Conservation (phyloP, 2,113 vertebrate species). For the Taurulus bubalis region DNA sequence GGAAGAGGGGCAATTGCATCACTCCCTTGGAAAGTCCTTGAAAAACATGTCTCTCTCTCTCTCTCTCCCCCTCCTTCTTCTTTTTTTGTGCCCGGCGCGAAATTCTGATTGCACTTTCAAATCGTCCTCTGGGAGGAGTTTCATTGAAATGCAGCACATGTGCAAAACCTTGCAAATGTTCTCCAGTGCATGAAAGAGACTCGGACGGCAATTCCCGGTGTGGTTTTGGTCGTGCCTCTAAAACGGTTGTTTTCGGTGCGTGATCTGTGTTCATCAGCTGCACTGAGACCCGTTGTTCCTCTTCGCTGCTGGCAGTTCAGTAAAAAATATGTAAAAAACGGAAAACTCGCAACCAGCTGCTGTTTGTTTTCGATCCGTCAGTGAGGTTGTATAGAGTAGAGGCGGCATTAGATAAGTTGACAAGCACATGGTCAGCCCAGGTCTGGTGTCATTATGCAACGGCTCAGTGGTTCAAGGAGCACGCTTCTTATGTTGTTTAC, state of each 20-base stretch:
- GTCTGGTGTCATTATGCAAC: slow-evolving; percentile 54
- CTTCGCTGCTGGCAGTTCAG: slow-evolving; percentile 29
- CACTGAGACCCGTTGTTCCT: slow-evolving; percentile 23
- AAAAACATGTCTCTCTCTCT: slow-evolving; percentile 61
- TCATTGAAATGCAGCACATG: slow-evolving; percentile 44
- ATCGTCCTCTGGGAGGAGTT: slow-evolving; percentile 49
- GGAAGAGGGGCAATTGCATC: slow-evolving; percentile 80
- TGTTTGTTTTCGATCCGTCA: slow-evolving; percentile 52
- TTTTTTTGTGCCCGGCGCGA: slow-evolving; percentile 44
- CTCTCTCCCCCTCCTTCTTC: not conserved
- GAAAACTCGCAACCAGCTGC: slow-evolving; percentile 39
- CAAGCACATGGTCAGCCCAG: slow-evolving; percentile 49
- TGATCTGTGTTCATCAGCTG: slow-evolving; percentile 6
- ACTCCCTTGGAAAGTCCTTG: slow-evolving; percentile 74
- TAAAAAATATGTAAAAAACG: slow-evolving; percentile 2
- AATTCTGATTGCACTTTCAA: slow-evolving; percentile 62
- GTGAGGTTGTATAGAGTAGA: slow-evolving; percentile 32
- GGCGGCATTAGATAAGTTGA: slow-evolving; percentile 40
- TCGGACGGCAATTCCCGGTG: not conserved
- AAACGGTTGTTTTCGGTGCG: not conserved
- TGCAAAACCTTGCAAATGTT: slow-evolving; percentile 28
- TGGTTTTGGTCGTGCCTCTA: not conserved
- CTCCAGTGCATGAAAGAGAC: slow-evolving; percentile 22
- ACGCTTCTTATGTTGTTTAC: slow-evolving; percentile 37
- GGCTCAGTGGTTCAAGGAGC: slow-evolving; percentile 38